phyloP scores from a whole-genome alignment of 2,797 vertebrate species.

The Vipera ursinii region DNA sequence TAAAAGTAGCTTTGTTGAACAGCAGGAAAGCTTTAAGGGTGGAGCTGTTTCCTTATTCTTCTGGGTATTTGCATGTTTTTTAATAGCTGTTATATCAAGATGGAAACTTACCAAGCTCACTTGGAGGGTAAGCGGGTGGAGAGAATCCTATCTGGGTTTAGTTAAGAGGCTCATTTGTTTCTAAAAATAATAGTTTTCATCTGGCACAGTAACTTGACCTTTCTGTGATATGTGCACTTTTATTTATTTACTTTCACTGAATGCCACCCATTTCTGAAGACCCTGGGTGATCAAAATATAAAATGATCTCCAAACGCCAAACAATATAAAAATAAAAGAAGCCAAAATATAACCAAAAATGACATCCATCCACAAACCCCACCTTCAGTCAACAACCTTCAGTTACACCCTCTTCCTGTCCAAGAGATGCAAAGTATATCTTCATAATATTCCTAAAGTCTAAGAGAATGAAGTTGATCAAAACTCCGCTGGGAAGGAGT shows the following conservation, averaged over 20 bases:
- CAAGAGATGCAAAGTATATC: background rate
- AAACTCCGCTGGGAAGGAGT: background rate
- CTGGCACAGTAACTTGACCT: background rate
- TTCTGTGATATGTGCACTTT: background rate
- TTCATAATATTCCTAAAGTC: background rate
- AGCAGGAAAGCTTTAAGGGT: background rate
- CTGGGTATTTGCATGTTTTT: background rate
- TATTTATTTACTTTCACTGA: background rate
- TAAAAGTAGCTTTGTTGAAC: background rate
- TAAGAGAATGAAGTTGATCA: background rate
- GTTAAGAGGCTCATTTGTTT: background rate
- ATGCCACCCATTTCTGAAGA: background rate
- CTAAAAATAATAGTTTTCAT: background rate
- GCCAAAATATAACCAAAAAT: background rate
- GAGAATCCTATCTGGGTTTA: background rate
- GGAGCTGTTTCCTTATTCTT: background rate
- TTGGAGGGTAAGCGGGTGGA: background rate
- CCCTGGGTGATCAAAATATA: background rate
- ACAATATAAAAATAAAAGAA: background rate
- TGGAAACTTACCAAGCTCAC: background rate
- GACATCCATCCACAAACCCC: background rate
- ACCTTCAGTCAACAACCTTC: background rate
- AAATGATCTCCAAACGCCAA: background rate
- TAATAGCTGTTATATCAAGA: background rate
- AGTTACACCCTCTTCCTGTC: background rate